phyloP scores from a whole-genome alignment of 2,113 vertebrate species.

The Budorcas taxicolor region DNA sequence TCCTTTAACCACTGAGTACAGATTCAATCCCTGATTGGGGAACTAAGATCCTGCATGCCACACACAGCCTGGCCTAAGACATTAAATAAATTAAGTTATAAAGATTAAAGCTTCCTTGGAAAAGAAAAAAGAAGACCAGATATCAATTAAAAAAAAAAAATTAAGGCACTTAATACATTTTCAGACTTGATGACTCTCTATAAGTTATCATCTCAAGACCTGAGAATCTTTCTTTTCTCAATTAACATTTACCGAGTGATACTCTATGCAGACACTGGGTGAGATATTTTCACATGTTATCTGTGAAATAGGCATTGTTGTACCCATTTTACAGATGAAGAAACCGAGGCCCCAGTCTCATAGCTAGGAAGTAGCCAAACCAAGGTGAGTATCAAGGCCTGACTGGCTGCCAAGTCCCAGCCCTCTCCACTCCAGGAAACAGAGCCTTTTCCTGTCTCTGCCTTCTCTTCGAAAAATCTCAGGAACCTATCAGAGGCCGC shows the following conservation, averaged over 20 bases:
- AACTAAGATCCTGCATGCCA: background rate
- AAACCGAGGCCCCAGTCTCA: background rate
- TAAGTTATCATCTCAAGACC: background rate
- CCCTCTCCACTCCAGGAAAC: background rate
- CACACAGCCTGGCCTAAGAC: background rate
- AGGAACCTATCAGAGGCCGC: background rate
- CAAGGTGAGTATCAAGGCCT: background rate
- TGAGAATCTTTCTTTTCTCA: background rate
- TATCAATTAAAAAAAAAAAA: background rate
- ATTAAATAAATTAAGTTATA: background rate
- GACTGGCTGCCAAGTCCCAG: background rate
- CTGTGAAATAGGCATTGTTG: background rate
- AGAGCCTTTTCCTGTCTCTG: background rate
- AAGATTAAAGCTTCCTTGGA: background rate
- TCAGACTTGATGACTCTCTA: background rate
- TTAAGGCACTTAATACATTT: background rate
- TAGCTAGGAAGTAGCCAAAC: background rate
- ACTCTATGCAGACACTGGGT: fast-evolving
- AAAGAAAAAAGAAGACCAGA: background rate
- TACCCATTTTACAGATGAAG: background rate
- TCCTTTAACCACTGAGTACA: background rate
- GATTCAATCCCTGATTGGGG: background rate
- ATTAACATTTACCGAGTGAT: background rate
- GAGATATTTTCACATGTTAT: background rate
- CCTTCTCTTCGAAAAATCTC: background rate